Percentiles rank a stretch among this genome's conserved stretches.
Conservation (phyloP, 2,888 invertebrate genomes). For the Coremacera marginata region DNA sequence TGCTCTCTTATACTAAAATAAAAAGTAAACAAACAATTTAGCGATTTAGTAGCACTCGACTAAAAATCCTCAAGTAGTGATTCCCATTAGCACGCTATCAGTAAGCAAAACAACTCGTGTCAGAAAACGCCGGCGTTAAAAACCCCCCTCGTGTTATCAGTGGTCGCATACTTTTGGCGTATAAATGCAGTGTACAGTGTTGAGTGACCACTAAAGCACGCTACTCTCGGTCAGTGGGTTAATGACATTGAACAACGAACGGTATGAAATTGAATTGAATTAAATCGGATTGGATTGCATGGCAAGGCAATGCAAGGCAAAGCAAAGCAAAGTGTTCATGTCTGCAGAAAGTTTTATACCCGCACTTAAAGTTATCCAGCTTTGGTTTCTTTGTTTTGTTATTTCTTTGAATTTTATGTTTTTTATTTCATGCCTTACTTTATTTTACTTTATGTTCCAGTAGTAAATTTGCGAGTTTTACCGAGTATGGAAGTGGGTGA, state of each 20-base stretch:
- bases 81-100: slow-evolving; percentile 25
- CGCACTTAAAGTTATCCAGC: neutral
- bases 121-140: neutral
- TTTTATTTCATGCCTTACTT: neutral
- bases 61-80: slow-evolving; percentile 4
- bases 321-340: slow-evolving; percentile 28
- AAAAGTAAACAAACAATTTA: slow-evolving; percentile 20
- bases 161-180: slow-evolving; percentile 20
- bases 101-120: slow-evolving; percentile 1
- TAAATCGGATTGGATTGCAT: slow-evolving; percentile 27
- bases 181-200: neutral
- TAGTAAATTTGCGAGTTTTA: slow-evolving; percentile 28
- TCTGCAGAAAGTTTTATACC: slow-evolving; percentile 8
- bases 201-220: slow-evolving; percentile 30
- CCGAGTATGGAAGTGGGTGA: neutral
- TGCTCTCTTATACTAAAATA: neutral
- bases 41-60: neutral
- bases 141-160: neutral
- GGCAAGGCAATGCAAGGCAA: slow-evolving; percentile 13
- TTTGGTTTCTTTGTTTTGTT: slow-evolving; percentile 1
- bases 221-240: slow-evolving; percentile 44
- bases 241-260: slow-evolving; percentile 39
- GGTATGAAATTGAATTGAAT: slow-evolving; percentile 18
- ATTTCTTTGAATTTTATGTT: neutral
- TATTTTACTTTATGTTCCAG: slow-evolving; percentile 16